phyloP scores from a whole-genome alignment of 2,113 vertebrate genomes.

The Phoxinus phoxinus region DNA sequence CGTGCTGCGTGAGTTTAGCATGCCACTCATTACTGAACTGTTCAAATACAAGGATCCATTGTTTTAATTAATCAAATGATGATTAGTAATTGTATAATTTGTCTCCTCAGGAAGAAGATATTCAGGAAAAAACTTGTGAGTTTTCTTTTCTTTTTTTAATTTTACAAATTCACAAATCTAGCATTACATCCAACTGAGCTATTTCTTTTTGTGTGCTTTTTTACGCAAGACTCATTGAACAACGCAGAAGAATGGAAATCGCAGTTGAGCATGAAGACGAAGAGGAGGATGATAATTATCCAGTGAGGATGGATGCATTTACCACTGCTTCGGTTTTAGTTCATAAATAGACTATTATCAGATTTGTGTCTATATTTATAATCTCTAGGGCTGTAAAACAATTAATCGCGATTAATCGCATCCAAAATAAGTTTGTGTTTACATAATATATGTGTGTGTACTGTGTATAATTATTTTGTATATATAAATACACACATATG shows the following conservation, averaged over 20 bases:
- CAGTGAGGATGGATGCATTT: slow-evolving; percentile 41
- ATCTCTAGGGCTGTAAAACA: too few relatives aligned
- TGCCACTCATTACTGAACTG: background rate
- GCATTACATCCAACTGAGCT: background rate
- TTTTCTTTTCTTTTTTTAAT: background rate
- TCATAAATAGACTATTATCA: background rate
- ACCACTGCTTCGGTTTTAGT: background rate
- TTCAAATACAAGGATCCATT: too few relatives aligned
- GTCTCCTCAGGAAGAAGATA: slow-evolving; percentile 40
- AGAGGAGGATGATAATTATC: slow-evolving; percentile 7
- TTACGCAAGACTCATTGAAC: background rate
- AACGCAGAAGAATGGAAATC: background rate
- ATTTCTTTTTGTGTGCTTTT: background rate
- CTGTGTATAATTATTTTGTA: too few relatives aligned
- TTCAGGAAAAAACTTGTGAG: slow-evolving; percentile 39
- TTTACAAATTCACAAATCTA: background rate
- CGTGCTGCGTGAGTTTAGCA: slow-evolving; percentile 47
- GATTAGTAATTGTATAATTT: background rate
- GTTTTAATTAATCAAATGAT: too few relatives aligned
- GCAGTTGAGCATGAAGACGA: background rate
- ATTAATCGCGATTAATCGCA: too few relatives aligned
- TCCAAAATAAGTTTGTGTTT: too few relatives aligned
- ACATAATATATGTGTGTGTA: too few relatives aligned
- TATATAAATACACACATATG: too few relatives aligned
- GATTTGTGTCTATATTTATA: too few relatives aligned